Base-by-base conservation (phyloP, 2,113 vertebrate species). In the Girardinichthys multiradiatus region DNA sequence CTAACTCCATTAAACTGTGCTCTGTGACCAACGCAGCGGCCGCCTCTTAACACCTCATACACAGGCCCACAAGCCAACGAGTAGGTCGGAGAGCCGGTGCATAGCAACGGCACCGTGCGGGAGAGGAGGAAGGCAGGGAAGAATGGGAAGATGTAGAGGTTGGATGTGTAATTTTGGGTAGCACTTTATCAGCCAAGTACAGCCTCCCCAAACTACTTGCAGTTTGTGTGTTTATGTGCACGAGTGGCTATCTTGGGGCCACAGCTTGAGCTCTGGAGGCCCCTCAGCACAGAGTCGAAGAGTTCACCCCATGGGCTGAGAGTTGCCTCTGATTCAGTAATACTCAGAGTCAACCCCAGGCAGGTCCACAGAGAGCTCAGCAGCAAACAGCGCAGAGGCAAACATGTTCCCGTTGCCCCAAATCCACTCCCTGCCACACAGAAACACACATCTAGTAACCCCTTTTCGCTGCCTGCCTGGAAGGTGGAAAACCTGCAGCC, bases 261-360 rank as follows among this genome's bases (percentile, higher is more conserved):
- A 58, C 83, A 77, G 86, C 82, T 79, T 28, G 10, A 70, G 73
- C 80, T 83, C 83, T 69, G 76, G 71, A 75, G 82, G 83, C 64
- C 83, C 33, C 81, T 82, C 80, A 72, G 79, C 77, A 64, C 19
- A 4, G 80, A 91, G 89, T 92, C 92, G 87, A 91, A 90, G 83
- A 91, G 91, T 92, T 93, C 92, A 93, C 75, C 81, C 79, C 54
- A 77, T 76, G 37, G 82, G 78, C 87, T 77, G 59, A 70, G 81
- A 69, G 80, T 76, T 82, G 68, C 80, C 19, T 80, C 78, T 80
- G 79, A 87, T 89, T 72, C 70, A 61, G 31, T 81, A 86, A 86
- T 86, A 77, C 75, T 61, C 37, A 73, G 80, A 76, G 68, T 78
- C 61, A 68, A 86, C 83, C 85, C 68, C 70, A 77, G 84, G 86